Percentiles rank a stretch among this genome's conserved stretches.
phyloP scores from a whole-genome alignment of 2,888 invertebrate species.

The Temnothorax rugatulus region DNA sequence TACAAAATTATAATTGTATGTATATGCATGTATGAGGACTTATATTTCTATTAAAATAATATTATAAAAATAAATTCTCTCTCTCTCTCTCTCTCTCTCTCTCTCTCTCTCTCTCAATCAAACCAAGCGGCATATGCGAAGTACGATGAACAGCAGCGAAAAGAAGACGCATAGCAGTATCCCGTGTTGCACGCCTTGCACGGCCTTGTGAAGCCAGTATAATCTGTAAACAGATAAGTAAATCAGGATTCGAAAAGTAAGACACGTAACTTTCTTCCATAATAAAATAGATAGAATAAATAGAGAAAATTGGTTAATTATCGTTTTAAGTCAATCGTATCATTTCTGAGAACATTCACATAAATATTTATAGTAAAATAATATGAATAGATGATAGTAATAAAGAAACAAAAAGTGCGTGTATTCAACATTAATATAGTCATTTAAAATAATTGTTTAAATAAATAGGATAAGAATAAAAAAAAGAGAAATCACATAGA shows the following conservation, averaged over 20 bases:
- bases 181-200: constrained; percentile 83
- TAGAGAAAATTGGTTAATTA: neutral
- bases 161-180: constrained; percentile 89
- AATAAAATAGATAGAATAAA: constrained; percentile 4
- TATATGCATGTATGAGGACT: too few species aligned
- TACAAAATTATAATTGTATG: too few species aligned
- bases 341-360: neutral
- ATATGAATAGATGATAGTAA: neutral
- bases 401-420: neutral
- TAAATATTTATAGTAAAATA: neutral
- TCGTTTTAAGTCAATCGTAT: neutral
- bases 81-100: too few species aligned
- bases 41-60: too few species aligned
- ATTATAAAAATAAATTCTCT: too few species aligned
- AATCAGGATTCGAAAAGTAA: neutral
- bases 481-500: neutral
- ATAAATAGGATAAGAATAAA: neutral
- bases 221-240: constrained; percentile 87
- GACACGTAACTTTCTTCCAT: neutral
- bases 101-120: too few species aligned
- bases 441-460: neutral
- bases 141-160: constrained; percentile 83
- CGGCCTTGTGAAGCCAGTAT: constrained; percentile 90
- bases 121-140: constrained; percentile 85
- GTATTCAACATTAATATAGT: neutral